A percentile compares a stretch with the other conserved stretches of the same genome.
Conservation (phyloP, 2,797 vertebrate genomes). For the Eulemur albifrons region DNA sequence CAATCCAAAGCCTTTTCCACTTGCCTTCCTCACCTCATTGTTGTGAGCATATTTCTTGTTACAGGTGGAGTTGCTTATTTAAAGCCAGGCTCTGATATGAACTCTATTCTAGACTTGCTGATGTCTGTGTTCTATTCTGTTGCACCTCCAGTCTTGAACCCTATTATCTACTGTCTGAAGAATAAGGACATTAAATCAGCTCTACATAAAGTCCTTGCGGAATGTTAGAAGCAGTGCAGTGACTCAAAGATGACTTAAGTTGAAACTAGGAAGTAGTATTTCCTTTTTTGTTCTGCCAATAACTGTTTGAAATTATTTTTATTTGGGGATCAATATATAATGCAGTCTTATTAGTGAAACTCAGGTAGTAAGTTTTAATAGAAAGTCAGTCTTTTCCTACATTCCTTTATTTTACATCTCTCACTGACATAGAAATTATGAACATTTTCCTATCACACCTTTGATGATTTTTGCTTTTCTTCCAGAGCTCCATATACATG, state of each 20-base stretch:
- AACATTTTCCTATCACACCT: background rate
- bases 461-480: background rate
- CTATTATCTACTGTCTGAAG: constrained; percentile 51
- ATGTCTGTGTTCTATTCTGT: constrained; percentile 41
- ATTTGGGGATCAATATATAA: no score
- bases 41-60: constrained; percentile 32
- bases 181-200: constrained; percentile 42
- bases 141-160: constrained; percentile 33
- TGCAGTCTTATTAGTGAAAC: background rate
- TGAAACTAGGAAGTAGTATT: background rate
- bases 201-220: background rate
- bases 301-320: background rate
- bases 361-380: background rate
- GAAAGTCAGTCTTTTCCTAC: background rate
- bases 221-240: background rate
- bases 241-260: background rate
- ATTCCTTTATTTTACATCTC: background rate
- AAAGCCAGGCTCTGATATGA: background rate
- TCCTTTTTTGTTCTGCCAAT: background rate
- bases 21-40: constrained; percentile 47
- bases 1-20: constrained; percentile 48
- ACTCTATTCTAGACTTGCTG: background rate
- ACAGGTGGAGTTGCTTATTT: constrained; percentile 50
- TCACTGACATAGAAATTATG: background rate
- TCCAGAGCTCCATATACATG: background rate